These are phyloP conservation scores for Dendrocincla fuliginosa DNA, from an alignment of 2,797 vertebrate genomes.

Conservation along the genomic window DNA sequence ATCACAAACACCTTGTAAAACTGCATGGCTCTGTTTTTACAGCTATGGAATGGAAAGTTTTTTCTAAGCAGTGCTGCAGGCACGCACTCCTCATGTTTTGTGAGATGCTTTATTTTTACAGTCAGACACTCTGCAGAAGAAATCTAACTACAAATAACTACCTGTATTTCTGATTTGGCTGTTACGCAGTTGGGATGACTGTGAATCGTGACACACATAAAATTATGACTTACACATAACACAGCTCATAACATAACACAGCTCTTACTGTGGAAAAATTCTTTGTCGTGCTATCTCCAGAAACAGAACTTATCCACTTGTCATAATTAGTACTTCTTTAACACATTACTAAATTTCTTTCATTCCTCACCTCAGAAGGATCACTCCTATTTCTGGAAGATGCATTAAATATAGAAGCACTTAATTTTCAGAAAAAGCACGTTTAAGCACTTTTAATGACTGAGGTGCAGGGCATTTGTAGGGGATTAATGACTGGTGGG, in stretches of 20 bases:
- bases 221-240: background rate
- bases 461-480: background rate
- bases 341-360: slow-evolving; percentile 7
- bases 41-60: background rate
- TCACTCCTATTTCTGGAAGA: slow-evolving; percentile 31
- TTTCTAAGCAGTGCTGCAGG: background rate
- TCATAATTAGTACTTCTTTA: slow-evolving; percentile 27
- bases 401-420: slow-evolving; percentile 53
- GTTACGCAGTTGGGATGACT: background rate
- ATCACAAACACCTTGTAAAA: slow-evolving; percentile 3
- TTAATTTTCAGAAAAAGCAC: slow-evolving; percentile 35
- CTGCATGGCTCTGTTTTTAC: background rate
- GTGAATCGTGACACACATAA: background rate
- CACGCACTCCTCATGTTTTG: background rate
- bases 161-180: background rate
- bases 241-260: no score
- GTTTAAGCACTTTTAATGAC: slow-evolving; percentile 42
- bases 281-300: background rate
- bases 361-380: slow-evolving; percentile 20
- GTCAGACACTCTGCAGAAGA: background rate
- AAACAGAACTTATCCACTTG: background rate
- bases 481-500: slow-evolving; percentile 54
- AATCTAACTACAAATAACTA: background rate
- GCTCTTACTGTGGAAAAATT: background rate
- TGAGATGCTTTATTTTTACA: background rate